phyloP scores from a whole-genome alignment of 2,888 invertebrate genomes.

The Yponomeuta evonymella region DNA sequence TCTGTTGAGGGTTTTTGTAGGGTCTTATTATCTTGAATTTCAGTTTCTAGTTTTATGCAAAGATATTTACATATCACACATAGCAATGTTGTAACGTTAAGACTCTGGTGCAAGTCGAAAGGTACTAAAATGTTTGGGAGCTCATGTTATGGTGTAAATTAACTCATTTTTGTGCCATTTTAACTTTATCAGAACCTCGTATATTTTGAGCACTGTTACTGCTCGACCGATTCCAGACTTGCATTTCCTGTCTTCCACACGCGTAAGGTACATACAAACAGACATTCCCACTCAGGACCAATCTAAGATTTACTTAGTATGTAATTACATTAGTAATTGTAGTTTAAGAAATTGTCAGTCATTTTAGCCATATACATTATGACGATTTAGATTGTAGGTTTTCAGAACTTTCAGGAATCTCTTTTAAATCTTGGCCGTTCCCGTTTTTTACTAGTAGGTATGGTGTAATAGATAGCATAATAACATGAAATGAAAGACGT shows the following conservation, averaged over 20 bases:
- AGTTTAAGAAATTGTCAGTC: conserved; percentile 31
- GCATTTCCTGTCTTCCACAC: conserved; percentile 13
- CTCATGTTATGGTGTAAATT: conserved; percentile 37
- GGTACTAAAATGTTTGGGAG: conserved; percentile 29
- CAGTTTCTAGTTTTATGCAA: conserved; percentile 11
- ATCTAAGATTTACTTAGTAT: conserved; percentile 4
- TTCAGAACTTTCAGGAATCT: conserved; percentile 2
- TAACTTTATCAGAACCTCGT: conserved; percentile 25
- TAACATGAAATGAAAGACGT: conserved; percentile 10
- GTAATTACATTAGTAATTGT: conserved; percentile 7
- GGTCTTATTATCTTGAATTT: background rate
- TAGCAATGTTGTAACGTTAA: conserved; percentile 27
- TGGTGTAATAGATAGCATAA: conserved; percentile 18
- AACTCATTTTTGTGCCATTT: conserved; percentile 48
- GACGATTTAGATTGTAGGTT: conserved; percentile 8
- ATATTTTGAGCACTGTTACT: conserved; percentile 21
- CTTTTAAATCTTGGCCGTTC: background rate
- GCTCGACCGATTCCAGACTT: conserved; percentile 1
- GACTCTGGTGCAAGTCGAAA: conserved; percentile 41
- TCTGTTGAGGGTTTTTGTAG: conserved; percentile 4
- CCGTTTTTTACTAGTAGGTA: conserved; percentile 19
- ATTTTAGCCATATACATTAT: conserved; percentile 38
- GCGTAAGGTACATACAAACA: background rate
- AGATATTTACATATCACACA: conserved; percentile 13
- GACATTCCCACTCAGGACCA: conserved; percentile 14